Base-by-base conservation (phyloP, 2,888 invertebrate species). In the Oligia fasciuncula region DNA sequence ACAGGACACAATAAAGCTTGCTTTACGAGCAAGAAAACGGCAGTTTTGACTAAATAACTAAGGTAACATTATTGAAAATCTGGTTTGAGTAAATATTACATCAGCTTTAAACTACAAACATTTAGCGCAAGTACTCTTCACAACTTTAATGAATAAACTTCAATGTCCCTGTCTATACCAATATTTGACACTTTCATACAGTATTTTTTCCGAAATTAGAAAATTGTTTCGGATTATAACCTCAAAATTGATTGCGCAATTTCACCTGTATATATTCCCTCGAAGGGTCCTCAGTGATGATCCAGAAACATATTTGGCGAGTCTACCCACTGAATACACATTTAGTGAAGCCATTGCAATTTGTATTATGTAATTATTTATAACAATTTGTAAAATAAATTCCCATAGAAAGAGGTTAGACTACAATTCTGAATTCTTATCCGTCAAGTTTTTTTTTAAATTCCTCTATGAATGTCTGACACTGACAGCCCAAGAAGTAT, bases 321-420 rank as follows among this genome's bases (percentile, higher is more conserved):
- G 91, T 93, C 95, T 95, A 72, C 96, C 94, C 80, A 96, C 92
- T 84, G 96, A 94, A 94, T 96, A 97, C 89, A 96, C 94, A 90
- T 95, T 96, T 86, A 97, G 90, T 73, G 97, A 96, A 91, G 97
- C 95, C 97, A 97, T 97, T 92, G 83, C 82, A 79, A 76, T 83
- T 72, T 76, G 73, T 80, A 85, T 87, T 86, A 72, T 74, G 72
- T 87, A 89, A 88, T 89, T 89, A 87, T 85, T 86, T 81, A 71
- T 60, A 79, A 75, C 68, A 75, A 83, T 84, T 85, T 85, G 51
- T 83, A 81, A 82, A 87, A 83, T 84, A 80, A 86, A 85, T 84
- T 80, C 85, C 40, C 80, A 43, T 86, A 71, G 62, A 90, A 83
- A 89, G 89, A 94, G 95, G 95, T 95, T 95, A 95, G 85, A 86